Evolutionary conservation across 2,888 invertebrate genomes (phyloP).

Genomic region (Stramonita haemastoma): DNA sequence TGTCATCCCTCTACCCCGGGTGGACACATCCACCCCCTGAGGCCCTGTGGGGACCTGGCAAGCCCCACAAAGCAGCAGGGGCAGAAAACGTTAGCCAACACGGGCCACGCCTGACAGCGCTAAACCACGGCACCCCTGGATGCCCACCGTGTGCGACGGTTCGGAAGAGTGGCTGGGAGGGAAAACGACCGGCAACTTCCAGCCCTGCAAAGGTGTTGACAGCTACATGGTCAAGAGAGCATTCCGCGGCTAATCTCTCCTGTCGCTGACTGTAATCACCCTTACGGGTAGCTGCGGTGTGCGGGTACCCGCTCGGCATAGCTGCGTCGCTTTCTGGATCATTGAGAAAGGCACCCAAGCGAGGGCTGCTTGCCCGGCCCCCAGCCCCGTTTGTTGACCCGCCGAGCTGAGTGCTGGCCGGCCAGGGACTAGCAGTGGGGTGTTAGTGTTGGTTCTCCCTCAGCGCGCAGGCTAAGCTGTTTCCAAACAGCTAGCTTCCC

Average conservation of each 20-base stretch:
- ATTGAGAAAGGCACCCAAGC: not conserved
- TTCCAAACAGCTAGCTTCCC: too few species aligned
- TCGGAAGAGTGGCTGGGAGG: not conserved
- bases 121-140: not conserved
- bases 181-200: not conserved
- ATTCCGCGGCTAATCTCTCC: constrained; percentile 9
- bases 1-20: too few species aligned
- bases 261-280: constrained; percentile 30
- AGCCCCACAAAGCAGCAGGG: constrained; percentile 7
- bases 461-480: too few species aligned
- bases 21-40: too few species aligned
- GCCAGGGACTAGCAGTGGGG: too few species aligned
- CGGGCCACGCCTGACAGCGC: not conserved
- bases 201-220: constrained; percentile 16
- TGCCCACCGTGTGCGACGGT: not conserved
- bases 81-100: constrained; percentile 28
- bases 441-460: too few species aligned
- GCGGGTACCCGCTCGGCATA: constrained; percentile 18
- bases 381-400: constrained; percentile 9
- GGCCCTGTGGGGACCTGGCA: not conserved
- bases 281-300: not conserved
- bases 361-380: not conserved
- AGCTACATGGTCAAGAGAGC: constrained; percentile 2
- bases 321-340: not conserved
- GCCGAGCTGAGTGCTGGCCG: too few species aligned